Evolutionary conservation across 2,113 vertebrate species (phyloP).

Genomic region (Okapia johnstoni): DNA sequence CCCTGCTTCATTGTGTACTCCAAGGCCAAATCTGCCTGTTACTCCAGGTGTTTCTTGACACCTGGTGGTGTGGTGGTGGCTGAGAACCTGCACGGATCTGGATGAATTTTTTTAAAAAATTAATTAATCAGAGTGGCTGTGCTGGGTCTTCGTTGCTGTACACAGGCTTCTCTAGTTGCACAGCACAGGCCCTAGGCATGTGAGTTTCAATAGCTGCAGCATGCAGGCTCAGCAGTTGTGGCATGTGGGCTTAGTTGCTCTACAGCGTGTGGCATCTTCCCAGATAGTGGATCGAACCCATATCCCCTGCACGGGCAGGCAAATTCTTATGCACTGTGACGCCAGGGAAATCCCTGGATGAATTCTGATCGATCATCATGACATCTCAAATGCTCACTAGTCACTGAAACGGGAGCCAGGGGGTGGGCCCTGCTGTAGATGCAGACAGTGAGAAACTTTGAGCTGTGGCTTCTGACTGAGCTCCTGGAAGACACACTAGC

Average conservation of each 20-base stretch:
- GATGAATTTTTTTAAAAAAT: constrained; percentile 2
- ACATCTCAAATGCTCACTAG: constrained; percentile 68
- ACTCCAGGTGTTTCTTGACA: too few species aligned
- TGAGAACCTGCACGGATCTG: neutral
- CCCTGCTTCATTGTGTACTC: too few species aligned
- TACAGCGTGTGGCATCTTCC: neutral
- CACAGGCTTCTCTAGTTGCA: neutral
- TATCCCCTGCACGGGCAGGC: neutral
- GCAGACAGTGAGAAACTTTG: constrained; percentile 70
- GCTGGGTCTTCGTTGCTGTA: neutral
- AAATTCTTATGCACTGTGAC: neutral
- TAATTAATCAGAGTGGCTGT: neutral
- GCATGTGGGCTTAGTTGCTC: neutral
- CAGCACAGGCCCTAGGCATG: neutral
- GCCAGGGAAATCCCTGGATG: neutral
- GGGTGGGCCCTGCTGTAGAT: constrained; percentile 6
- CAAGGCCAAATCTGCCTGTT: too few species aligned
- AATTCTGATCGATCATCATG: constrained; percentile 62
- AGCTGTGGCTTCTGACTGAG: constrained; percentile 56
- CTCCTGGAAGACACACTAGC: constrained; percentile 43
- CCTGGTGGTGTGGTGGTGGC: neutral
- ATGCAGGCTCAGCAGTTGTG: neutral
- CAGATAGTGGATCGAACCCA: accelerated
- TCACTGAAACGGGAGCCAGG: constrained; percentile 54
- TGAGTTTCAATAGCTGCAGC: neutral